Evolutionary conservation across 2,888 invertebrate genomes (phyloP).

Genomic region (Pyrrhia umbra): DNA sequence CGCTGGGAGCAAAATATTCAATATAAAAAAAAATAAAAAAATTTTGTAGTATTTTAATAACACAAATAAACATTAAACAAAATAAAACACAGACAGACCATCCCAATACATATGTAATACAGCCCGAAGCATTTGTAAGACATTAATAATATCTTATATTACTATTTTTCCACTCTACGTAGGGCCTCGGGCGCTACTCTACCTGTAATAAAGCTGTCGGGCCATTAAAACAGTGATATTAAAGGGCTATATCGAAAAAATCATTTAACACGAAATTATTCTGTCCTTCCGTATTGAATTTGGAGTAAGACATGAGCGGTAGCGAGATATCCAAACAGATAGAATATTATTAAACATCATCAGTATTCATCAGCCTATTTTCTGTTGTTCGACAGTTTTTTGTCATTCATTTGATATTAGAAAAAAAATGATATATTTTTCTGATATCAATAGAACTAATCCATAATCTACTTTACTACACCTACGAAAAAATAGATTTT

Average conservation of each 20-base stretch:
- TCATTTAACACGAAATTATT: slow-evolving; percentile 62
- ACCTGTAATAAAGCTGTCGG: slow-evolving; percentile 59
- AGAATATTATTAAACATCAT: no score
- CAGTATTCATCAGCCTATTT: no score
- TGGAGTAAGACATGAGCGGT: slow-evolving; percentile 12
- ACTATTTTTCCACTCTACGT: slow-evolving; percentile 27
- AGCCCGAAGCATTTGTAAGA: slow-evolving; percentile 41
- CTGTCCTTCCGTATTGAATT: slow-evolving; percentile 59
- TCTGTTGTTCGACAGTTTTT: no score
- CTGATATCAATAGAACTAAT: not conserved
- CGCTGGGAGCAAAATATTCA: no score
- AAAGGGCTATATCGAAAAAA: slow-evolving; percentile 65
- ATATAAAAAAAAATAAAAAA: not conserved
- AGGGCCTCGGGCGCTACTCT: slow-evolving; percentile 33
- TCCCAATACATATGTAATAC: not conserved
- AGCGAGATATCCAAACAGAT: no score
- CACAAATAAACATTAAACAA: slow-evolving; percentile 10
- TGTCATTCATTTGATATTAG: not conserved
- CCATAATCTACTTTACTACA: no score
- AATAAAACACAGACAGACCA: slow-evolving; percentile 18
- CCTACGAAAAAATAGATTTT: no score
- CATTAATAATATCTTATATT: slow-evolving; percentile 41
- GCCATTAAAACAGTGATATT: slow-evolving; percentile 50
- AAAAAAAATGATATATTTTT: not conserved
- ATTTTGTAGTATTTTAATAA: not conserved